Evolutionary conservation across 2,113 vertebrate genomes (phyloP).

Genomic region (Zapus hudsonius): DNA sequence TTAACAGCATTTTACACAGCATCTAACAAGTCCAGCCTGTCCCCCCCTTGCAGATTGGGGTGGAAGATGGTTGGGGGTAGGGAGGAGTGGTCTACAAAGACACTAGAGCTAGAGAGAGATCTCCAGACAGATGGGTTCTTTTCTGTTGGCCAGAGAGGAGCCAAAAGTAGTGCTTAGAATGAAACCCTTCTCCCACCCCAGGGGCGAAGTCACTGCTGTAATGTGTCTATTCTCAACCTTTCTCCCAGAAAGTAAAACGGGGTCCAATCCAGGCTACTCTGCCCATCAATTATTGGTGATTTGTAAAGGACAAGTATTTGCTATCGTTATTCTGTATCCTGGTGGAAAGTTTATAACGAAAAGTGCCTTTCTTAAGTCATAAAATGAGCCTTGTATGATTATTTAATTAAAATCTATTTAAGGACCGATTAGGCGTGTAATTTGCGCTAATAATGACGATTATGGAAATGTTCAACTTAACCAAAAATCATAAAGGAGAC

Average conservation of each 20-base stretch:
- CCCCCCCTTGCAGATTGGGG: conserved; percentile 28
- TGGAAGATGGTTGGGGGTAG: conserved; percentile 31
- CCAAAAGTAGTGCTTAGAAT: conserved; percentile 12
- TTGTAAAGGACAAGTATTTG: conserved; percentile 67
- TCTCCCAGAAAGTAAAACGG: not conserved
- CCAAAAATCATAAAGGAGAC: conserved; percentile 81
- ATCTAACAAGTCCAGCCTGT: conserved; percentile 73
- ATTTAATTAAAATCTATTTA: conserved; percentile 86
- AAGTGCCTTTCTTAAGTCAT: conserved; percentile 82
- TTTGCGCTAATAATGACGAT: conserved; percentile 82
- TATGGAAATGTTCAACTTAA: conserved; percentile 83
- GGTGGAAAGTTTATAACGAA: conserved; percentile 79
- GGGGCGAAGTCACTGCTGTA: not conserved
- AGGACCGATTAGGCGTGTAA: conserved; percentile 83
- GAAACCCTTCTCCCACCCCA: not conserved
- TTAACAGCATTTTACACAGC: conserved; percentile 79
- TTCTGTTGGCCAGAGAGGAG: conserved; percentile 35
- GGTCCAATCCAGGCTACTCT: not conserved
- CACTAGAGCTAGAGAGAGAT: not conserved
- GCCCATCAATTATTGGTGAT: conserved; percentile 21
- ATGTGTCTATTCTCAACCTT: not conserved
- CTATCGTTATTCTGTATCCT: conserved; percentile 58
- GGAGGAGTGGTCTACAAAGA: not conserved
- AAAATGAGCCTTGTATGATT: conserved; percentile 82
- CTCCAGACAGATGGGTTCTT: conserved; percentile 31